Conservation (phyloP, 2,797 vertebrate genomes). For the Hafferia zeledoni region DNA sequence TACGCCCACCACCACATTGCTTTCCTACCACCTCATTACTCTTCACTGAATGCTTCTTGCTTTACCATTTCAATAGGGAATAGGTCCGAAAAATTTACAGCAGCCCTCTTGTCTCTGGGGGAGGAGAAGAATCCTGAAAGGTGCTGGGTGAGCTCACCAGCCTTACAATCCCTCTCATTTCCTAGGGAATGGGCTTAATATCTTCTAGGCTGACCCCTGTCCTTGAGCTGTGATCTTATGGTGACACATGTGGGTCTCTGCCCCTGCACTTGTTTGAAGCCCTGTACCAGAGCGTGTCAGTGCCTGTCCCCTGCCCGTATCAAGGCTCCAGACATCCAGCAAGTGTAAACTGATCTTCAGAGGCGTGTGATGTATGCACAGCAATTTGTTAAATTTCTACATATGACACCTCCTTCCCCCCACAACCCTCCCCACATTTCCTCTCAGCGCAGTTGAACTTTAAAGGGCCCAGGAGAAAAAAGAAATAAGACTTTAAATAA, state of each 20-base stretch:
- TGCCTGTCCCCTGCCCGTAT: not conserved
- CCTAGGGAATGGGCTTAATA: not conserved
- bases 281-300: not conserved
- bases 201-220: not conserved
- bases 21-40: conserved; percentile 41
- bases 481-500: conserved; percentile 88
- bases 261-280: not conserved
- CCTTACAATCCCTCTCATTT: not conserved
- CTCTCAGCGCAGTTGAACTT: conserved; percentile 81
- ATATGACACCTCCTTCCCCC: conserved; percentile 19
- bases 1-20: conserved; percentile 3
- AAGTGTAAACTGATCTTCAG: not conserved
- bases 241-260: not conserved
- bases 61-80: conserved; percentile 1
- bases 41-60: not conserved
- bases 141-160: not conserved
- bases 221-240: not conserved
- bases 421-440: not conserved
- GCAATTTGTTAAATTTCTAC: conserved; percentile 41
- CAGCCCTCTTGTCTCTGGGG: not conserved
- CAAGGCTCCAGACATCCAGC: not conserved
- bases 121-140: conserved; percentile 14
- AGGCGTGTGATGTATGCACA: not conserved
- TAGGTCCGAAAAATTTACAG: not conserved
- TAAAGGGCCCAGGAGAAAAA: conserved; percentile 87